A percentile compares a stretch with the other conserved stretches of the same genome.
Conservation (phyloP, 2,113 vertebrate species). For the Cyphomyrus plagiostoma region DNA sequence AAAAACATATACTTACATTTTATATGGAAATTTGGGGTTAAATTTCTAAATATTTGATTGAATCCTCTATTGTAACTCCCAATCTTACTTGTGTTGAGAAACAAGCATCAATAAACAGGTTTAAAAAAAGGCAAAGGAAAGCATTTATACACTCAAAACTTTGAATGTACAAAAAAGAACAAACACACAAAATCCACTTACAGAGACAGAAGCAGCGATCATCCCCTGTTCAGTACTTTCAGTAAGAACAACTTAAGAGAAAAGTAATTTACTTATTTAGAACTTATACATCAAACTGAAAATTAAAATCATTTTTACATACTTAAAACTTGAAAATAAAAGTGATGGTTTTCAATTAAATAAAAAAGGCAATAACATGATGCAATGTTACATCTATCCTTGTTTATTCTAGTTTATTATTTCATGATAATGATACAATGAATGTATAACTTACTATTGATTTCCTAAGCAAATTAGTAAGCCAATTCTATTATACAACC, state of each 20-base stretch:
- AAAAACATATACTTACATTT: not conserved
- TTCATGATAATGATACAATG: not conserved
- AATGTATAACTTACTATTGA: not conserved
- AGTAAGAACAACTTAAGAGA: constrained; percentile 60
- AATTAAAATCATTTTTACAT: not conserved
- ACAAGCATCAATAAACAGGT: not conserved
- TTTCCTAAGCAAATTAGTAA: not conserved
- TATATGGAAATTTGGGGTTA: not conserved
- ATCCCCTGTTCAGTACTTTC: constrained; percentile 51
- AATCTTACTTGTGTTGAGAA: not conserved
- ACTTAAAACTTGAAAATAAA: not conserved
- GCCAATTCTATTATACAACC: not conserved
- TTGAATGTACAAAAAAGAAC: not conserved
- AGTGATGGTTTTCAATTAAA: not conserved
- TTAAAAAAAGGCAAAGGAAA: not conserved
- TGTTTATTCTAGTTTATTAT: not conserved
- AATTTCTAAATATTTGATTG: not conserved
- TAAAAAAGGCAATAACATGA: not conserved
- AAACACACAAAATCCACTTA: constrained; percentile 10
- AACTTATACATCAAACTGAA: not conserved
- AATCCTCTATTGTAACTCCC: not conserved
- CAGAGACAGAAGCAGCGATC: constrained; percentile 56
- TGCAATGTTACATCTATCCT: not conserved
- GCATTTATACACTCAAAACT: not conserved
- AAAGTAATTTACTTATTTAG: constrained; percentile 3